A percentile compares a stretch with the other conserved stretches of the same genome.
phyloP scores from a whole-genome alignment of 1,140 invertebrate genomes.

The Apis mellifera region Amel_HAv3.1 CM009931.2:27178501-27179000 shows the following conservation, averaged over 20 bases:
- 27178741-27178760: too few species aligned
- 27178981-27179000: slow-evolving; percentile 48
- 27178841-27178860: background rate
- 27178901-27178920: too few species aligned
- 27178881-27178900: too few species aligned
- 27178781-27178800: background rate
- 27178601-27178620: background rate
- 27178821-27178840: background rate
- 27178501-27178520: slow-evolving; percentile 23
- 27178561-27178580: slow-evolving; percentile 40
- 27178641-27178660: background rate
- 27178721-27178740: background rate
- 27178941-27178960: slow-evolving; percentile 13
- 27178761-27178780: background rate
- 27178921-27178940: too few species aligned
- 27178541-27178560: background rate
- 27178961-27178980: slow-evolving; percentile 6
- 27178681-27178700: background rate
- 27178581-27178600: slow-evolving; percentile 38
- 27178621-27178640: background rate
- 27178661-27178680: background rate
- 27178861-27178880: too few species aligned
- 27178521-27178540: background rate
- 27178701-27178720: background rate
- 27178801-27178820: background rate